Evolutionary conservation across 2,888 invertebrate species (phyloP), one percentile per base, ranked within the genome.

Genomic region (Syritta pipiens): DNA sequence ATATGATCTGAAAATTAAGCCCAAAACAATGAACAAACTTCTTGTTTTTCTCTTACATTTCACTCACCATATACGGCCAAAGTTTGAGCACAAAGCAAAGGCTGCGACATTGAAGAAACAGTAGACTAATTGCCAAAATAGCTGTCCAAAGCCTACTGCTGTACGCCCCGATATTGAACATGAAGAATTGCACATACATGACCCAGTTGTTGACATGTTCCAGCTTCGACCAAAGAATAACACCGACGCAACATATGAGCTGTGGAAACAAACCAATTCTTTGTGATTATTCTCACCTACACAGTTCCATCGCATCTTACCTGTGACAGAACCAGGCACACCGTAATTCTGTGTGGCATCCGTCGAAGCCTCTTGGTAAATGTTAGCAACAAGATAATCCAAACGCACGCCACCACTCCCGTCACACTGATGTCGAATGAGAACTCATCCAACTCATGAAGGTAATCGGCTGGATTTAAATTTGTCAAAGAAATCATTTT

Each of bases 111-210:
- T 96, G 93, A 60, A 97, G 89, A 87, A 97, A 93, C 24, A 97
- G 91, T 28, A 98, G 87, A 4, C 94, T 93, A 28, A 96, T 91
- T 1, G 97, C 95, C 67, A 97, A 90, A 84, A 95, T 93, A 5
- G 94, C 94, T 0, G 96, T 96, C 95, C 96, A 97, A 57, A 96
- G 89, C 72, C 97, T 90, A 49, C 95, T 93, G 71, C 96, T 94
- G 85, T 95, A 95, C 72, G 95, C 94, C 69, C 94, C 93, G 81
- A 93, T 92, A 28, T 94, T 93, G 82, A 95, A 93, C 10, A 96
- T 86, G 3, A 93, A 90, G 86, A 96, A 95, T 85, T 96, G 95
- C 1, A 94, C 68, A 71, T 94, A 93, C 83, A 92, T 90, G 24
- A 90, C 89, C 93, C 93, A 94, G 3, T 90, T 90, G 1, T 90